Evolutionary conservation across 1,140 invertebrate species (phyloP).

Genomic region (Drosophila leontia): DNA sequence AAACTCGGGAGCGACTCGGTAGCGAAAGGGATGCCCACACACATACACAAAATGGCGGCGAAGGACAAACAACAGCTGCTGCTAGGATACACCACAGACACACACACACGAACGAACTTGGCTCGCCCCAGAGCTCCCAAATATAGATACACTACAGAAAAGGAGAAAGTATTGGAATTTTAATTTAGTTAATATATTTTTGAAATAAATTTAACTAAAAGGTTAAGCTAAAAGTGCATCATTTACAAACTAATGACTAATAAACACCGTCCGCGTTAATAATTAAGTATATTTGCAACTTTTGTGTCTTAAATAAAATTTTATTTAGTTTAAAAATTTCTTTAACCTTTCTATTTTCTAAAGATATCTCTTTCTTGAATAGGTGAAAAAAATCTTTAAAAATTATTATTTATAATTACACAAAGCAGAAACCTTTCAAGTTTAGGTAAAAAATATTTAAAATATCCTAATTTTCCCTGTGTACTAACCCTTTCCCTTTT

Average conservation of each 20-base stretch:
- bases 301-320: too few relatives aligned
- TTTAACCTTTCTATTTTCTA: too few relatives aligned
- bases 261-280: too few relatives aligned
- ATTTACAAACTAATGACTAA: too few relatives aligned
- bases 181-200: background rate
- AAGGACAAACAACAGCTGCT: conserved; percentile 82
- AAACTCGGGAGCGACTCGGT: conserved; percentile 48
- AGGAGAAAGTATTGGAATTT: background rate
- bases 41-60: conserved; percentile 76
- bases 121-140: background rate
- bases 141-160: background rate
- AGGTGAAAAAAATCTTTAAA: background rate
- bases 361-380: background rate
- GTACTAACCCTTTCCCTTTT: conserved; percentile 5
- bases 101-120: conserved; percentile 16
- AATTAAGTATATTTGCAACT: too few relatives aligned
- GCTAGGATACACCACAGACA: conserved; percentile 39
- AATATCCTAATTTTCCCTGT: background rate
- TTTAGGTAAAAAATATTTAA: background rate
- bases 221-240: too few relatives aligned
- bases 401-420: background rate
- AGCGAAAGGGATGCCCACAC: conserved; percentile 29
- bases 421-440: background rate
- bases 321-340: too few relatives aligned
- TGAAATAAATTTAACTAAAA: too few relatives aligned